Evolutionary conservation across 2,797 vertebrate genomes (phyloP).

Genomic region (Galaxias olidus): DNA sequence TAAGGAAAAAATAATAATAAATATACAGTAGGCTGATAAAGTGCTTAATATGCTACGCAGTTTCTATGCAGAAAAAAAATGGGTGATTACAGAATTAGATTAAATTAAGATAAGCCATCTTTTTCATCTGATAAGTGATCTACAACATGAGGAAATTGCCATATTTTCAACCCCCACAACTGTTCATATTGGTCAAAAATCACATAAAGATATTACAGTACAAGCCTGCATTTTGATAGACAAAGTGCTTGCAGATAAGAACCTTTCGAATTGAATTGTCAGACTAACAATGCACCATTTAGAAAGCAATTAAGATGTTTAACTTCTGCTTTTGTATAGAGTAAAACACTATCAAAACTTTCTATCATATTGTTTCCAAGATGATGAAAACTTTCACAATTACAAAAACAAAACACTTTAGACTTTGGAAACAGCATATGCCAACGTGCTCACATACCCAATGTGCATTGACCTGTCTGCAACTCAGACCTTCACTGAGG

Average conservation of each 20-base stretch:
- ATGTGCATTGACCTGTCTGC: constrained; percentile 57
- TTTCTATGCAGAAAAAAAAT: too few relatives aligned
- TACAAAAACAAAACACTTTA: constrained; percentile 51
- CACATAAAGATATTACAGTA: too few relatives aligned
- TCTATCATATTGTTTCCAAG: neutral
- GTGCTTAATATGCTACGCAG: constrained; percentile 56
- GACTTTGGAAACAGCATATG: constrained; percentile 61
- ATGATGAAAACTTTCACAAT: constrained; percentile 45
- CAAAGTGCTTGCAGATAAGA: too few relatives aligned
- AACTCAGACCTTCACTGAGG: constrained; percentile 74
- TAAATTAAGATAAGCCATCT: too few relatives aligned
- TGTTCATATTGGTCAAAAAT: too few relatives aligned
- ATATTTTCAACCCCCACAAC: too few relatives aligned
- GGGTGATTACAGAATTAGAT: too few relatives aligned
- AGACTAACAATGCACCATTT: constrained; percentile 7
- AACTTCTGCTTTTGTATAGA: constrained; percentile 22
- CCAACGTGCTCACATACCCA: constrained; percentile 51
- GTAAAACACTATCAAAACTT: constrained; percentile 3
- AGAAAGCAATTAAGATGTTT: constrained; percentile 13
- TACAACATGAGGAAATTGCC: too few relatives aligned
- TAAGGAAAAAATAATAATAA: constrained; percentile 35
- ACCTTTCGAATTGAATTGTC: too few relatives aligned
- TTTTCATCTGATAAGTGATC: too few relatives aligned
- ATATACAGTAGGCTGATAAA: constrained; percentile 68
- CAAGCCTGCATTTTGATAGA: too few relatives aligned